Evolutionary conservation across 2,797 vertebrate genomes (phyloP).

Genomic region (Hemibagrus guttatus): DNA sequence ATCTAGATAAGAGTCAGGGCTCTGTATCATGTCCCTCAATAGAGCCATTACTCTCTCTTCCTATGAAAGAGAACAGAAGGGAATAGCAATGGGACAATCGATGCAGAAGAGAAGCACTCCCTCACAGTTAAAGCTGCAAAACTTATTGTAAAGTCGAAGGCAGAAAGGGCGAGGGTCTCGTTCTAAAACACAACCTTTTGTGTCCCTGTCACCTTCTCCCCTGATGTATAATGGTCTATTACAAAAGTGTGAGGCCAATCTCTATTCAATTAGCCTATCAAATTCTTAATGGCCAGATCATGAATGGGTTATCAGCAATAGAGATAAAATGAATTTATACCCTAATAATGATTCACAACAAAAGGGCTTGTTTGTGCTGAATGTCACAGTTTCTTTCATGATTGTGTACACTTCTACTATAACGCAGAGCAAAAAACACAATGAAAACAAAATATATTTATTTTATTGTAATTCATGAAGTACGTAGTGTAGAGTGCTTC

Average conservation of each 20-base stretch:
- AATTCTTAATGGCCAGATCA: conserved; percentile 58
- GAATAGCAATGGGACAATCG: conserved; percentile 51
- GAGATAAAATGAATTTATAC: conserved; percentile 56
- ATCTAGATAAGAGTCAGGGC: conserved; percentile 59
- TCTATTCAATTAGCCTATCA: conserved; percentile 64
- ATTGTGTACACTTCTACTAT: not conserved
- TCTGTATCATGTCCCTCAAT: conserved; percentile 58
- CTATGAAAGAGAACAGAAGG: conserved; percentile 50
- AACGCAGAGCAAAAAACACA: not conserved
- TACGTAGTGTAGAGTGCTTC: not conserved
- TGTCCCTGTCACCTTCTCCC: conserved; percentile 52
- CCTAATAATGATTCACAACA: conserved; percentile 52
- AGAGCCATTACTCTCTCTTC: conserved; percentile 54
- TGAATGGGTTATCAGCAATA: conserved; percentile 58
- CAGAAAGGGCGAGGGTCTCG: conserved; percentile 48
- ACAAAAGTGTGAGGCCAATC: conserved; percentile 58
- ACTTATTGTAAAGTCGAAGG: conserved; percentile 60
- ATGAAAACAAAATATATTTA: not conserved
- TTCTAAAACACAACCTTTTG: conserved; percentile 56
- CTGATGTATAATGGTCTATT: conserved; percentile 58
- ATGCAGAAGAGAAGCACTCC: conserved; percentile 52
- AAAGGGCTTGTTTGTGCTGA: conserved; percentile 36
- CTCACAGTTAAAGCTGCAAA: conserved; percentile 56
- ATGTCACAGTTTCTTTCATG: conserved; percentile 18
- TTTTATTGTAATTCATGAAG: not conserved